A percentile compares a stretch with the other conserved stretches of the same genome.
phyloP scores from a whole-genome alignment of 2,888 invertebrate genomes.

The Macaria liturata region DNA sequence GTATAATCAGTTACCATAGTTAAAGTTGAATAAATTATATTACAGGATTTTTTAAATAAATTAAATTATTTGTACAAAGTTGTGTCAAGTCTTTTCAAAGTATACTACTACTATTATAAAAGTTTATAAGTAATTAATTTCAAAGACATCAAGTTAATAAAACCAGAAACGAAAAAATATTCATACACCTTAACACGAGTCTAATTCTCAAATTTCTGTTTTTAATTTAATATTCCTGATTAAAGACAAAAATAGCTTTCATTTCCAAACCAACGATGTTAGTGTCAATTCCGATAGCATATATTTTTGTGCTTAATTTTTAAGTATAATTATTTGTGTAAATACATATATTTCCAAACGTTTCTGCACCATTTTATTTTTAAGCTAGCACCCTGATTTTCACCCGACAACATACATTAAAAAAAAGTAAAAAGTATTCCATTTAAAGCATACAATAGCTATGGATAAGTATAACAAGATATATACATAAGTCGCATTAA shows the following conservation, averaged over 20 bases:
- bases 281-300: too few species aligned
- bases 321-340: background rate
- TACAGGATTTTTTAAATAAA: too few species aligned
- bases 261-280: background rate
- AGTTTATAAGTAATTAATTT: background rate
- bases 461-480: background rate
- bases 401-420: background rate
- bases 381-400: slow-evolving; percentile 7
- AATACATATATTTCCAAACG: background rate
- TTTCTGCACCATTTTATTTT: slow-evolving; percentile 6
- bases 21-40: too few species aligned
- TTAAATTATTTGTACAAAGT: too few species aligned
- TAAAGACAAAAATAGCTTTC: background rate
- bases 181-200: background rate
- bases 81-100: background rate
- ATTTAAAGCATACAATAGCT: background rate
- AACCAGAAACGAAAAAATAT: too few species aligned
- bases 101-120: background rate
- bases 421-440: background rate
- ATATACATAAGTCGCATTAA: background rate
- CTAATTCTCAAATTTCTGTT: background rate
- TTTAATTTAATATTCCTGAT: background rate
- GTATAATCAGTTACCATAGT: too few species aligned
- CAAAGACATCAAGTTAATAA: too few species aligned
- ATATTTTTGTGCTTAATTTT: too few species aligned